Base-by-base conservation (phyloP, 1,140 invertebrate species). In the Caenorhabditis inopinata region DNA sequence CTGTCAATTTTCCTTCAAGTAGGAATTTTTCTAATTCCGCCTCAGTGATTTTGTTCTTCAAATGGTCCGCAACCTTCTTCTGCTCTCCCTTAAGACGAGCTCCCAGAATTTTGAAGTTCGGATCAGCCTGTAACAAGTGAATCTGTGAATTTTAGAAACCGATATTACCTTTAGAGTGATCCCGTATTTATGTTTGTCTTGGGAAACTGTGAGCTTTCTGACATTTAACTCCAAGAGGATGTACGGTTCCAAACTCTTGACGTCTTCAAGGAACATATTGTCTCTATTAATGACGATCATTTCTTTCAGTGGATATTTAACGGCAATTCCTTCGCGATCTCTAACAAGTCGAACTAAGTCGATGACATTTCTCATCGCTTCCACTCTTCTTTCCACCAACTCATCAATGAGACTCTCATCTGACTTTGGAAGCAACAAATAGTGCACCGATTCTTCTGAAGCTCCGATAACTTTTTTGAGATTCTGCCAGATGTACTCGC, bases 291-390 rank as follows among this genome's bases (percentile, higher is more conserved):
- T 95, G 6, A 98, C 93, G 29, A 98, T 93, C 74, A 98, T 92
- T 91, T 98, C 96, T 18, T 94, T 95, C 62, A 99, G 89, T 0
- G 97, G 97, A 91, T 97, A 98, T 90, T 98, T 98, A 0, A 97
- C 91, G 0, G 96, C 96, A 76, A 98, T 91, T 0, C 94, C 96
- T 89, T 95, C 94, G 38, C 96, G 91, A 87, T 99, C 97, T 74
- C 97, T 90, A 53, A 98, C 90, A 11, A 97, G 92, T 83, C 97
- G 91, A 6, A 96, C 96, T 3, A 98, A 89, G 89, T 98, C 96
- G 83, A 99, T 95, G 9, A 98, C 93, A 21, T 92, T 92, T 90
- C 99, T 96, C 96, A 99, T 97, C 83, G 92, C 91, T 42, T 92
- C 91, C 0, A 99, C 95, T 74, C 95, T 93, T 80, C 92, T 91